Conservation (phyloP, 1,140 invertebrate species). For the Macrotrachela quadricornifera region DNA sequence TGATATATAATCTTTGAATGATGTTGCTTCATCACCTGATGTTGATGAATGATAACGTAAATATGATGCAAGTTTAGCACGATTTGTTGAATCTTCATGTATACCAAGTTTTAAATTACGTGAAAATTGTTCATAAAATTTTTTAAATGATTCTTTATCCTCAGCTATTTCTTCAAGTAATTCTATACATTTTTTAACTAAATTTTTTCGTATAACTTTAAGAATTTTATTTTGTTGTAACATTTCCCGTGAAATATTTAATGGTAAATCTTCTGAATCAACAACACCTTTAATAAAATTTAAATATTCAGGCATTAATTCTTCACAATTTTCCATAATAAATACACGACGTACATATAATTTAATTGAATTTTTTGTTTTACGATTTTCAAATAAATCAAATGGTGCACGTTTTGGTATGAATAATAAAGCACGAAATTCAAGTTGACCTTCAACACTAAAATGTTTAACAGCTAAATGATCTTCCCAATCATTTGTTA, state of each 20-base stretch:
- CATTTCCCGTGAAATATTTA: constrained; percentile 97
- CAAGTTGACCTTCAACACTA: constrained; percentile 89
- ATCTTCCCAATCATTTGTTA: constrained; percentile 97
- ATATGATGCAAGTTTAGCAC: constrained; percentile 72
- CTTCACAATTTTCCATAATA: constrained; percentile 98
- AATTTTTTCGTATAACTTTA: constrained; percentile 88
- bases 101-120: constrained; percentile 95
- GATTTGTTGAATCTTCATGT: constrained; percentile 82
- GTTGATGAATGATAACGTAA: constrained; percentile 76
- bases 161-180: constrained; percentile 81
- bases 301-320: constrained; percentile 88
- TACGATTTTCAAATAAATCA: constrained; percentile 92
- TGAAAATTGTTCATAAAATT: constrained; percentile 92
- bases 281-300: constrained; percentile 93
- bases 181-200: constrained; percentile 93
- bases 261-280: constrained; percentile 83
- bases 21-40: constrained; percentile 73
- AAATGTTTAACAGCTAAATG: constrained; percentile 95
- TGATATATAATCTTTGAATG: constrained; percentile 79
- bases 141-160: constrained; percentile 91
- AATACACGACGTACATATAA: constrained; percentile 85
- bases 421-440: constrained; percentile 84
- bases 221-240: constrained; percentile 94
- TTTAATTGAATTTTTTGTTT: constrained; percentile 94
- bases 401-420: constrained; percentile 82